Base-by-base conservation (phyloP, 2,888 invertebrate genomes). In the Nomada ferruginata region DNA sequence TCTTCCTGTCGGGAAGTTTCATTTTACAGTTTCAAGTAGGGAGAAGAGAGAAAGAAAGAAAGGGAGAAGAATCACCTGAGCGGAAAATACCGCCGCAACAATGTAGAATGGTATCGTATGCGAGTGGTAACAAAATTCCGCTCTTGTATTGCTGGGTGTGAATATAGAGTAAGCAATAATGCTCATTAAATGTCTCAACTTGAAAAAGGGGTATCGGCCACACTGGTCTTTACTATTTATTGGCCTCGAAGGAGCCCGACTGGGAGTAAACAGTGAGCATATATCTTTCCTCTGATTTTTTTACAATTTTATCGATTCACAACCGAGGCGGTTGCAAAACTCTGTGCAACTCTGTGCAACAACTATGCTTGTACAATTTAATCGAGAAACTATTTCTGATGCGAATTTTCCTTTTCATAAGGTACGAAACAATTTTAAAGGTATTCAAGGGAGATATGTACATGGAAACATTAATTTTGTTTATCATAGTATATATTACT, bases 121-220 rank as follows among this genome's bases (percentile, higher is more conserved):
- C 2, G 23, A 20, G 29, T 18, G n/a, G 20, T 7, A 55, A 73
- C 74, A 63, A 74, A 13, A 23, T 57, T 70, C 52, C 69, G 13
- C 55, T 20, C 80, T 64, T 75, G 13, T 18, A 13, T 53, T 18
- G 60, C 18, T 1, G n/a, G 29, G 36, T 74, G 47, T 66, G 76
- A 78, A 78, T 71, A 59, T 66, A 79, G 77, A 69, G 66, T 57
- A 50, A 77, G 79, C 76, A 79, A 89, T 87, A 86, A 70, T 65
- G 78, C 76, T 88, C 81, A 82, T 87, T 87, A 82, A 84, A 74
- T 73, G 78, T 89, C 85, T 84, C 78, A 85, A 78, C 61, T 57
- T 26, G 73, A 79, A 85, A 83, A 81, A 79, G 79, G 85, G 76
- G 74, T 75, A 65, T 69, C 77, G 70, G 63, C 66, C 76, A 81